Percentiles rank a stretch among this genome's conserved stretches.
Conservation (phyloP, 2,888 invertebrate genomes). For the Celastrina argiolus region DNA sequence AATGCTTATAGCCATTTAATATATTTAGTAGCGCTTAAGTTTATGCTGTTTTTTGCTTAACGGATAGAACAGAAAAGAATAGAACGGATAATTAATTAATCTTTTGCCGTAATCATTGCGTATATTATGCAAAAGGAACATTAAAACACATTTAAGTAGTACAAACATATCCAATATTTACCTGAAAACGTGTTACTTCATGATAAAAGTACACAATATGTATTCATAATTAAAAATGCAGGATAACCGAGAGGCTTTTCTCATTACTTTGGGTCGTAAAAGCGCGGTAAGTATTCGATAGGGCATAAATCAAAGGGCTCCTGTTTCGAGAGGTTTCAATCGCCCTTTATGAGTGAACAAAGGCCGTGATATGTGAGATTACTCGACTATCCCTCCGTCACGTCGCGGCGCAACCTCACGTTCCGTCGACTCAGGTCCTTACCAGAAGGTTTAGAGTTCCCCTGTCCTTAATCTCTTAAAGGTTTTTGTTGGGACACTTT, state of each 20-base stretch:
- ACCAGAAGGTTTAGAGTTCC: slow-evolving; percentile 25
- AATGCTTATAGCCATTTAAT: background rate
- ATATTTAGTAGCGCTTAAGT: background rate
- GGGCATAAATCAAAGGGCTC: slow-evolving; percentile 24
- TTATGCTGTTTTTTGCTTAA: background rate
- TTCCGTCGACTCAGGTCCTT: slow-evolving; percentile 33
- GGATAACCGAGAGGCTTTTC: background rate
- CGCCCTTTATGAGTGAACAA: slow-evolving; percentile 24
- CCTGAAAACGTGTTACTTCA: background rate
- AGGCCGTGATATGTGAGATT: slow-evolving; percentile 28
- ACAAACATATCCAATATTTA: background rate
- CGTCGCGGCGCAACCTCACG: slow-evolving; percentile 33
- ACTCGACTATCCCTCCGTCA: slow-evolving; percentile 29
- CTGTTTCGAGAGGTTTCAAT: slow-evolving; percentile 21
- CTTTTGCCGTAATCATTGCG: background rate
- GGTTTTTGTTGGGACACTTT: slow-evolving; percentile 12
- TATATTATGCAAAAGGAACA: background rate
- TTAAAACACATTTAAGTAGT: background rate
- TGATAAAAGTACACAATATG: background rate
- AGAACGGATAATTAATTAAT: background rate
- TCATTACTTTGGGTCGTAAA: background rate
- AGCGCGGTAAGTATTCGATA: slow-evolving; percentile 3
- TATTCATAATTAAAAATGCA: background rate
- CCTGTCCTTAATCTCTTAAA: slow-evolving; percentile 4
- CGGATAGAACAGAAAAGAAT: no score